Evolutionary conservation across 2,888 invertebrate genomes (phyloP), one percentile per base, ranked within the genome.

Genomic region (Luperina nickerlii): DNA sequence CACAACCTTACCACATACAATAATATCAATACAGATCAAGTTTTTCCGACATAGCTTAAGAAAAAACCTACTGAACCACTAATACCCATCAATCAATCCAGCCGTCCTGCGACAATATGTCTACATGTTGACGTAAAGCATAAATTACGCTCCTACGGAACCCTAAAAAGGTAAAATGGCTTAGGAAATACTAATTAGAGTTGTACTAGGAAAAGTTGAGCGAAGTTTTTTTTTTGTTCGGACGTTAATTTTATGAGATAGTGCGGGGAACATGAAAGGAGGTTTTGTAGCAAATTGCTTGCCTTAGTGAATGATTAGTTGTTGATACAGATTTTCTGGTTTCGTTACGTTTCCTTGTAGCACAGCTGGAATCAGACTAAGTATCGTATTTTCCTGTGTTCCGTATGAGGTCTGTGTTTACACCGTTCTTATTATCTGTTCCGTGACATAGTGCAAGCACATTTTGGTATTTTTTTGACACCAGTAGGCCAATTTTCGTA

Each of bases 11-110:
- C 45, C 54, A 73, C 66, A 70, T 69, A 87, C 65, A 81, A 85
- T 81, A 72, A 86, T 86, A 90, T 87, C 83, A 87, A 86, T 84
- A 87, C 62, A 60, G 80, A 89, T 86, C 84, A 78, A 86, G 84
- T 86, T 87, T 89, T 87, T 84, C 70, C 78, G 62, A 74, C 54
- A 73, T 20, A 79, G 77, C 70, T 82, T 45, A 38, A 78, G 79
- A 79, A 90, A 88, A 89, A 88, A 86, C 79, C 45, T 79, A 83
- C 84, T 57, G 87, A 81, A 86, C 82, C 79, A 85, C 74, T 85
- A 81, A 87, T 82, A 73, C 79, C 79, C 85, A 89, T 92, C 90
- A 86, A 91, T 92, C 92, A 91, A 90, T 88, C 89, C 66, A 81
- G 76, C 70, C 63, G 45, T 75, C 68, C 83, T 78, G 66, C 84